Base-by-base conservation (phyloP, 2,797 vertebrate genomes). In the Sebastes itinus region DNA sequence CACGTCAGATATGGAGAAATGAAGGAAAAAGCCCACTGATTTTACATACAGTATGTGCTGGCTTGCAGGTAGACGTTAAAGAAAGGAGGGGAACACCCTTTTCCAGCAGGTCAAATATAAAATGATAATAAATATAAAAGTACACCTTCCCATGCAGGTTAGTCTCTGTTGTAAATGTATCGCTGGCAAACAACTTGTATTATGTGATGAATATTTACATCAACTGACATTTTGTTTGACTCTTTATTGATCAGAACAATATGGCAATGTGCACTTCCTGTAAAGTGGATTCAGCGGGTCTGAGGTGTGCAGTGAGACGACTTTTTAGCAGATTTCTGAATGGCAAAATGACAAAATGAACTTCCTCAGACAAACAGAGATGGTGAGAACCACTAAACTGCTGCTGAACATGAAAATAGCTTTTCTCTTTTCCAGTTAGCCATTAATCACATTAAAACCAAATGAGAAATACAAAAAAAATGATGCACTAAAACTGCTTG, bases 171-270 rank as follows among this genome's bases (percentile, higher is more conserved):
- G 5, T 35, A 4, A 9, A 55, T 46, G 1, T 8, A 10, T 25
- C n/a, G 25, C 52, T 13, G 16, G 12, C 18, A 25, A 3, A 35
- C 7, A 55, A 49, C 52, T 18, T 25, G 12, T 25, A 16, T 18
- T 4, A 46, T 33, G 3, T 7, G 20, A 70, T 20, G 9, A 76
- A 68, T 38, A 59, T 32, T 16, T 8, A 72, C 46, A 73, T 27
- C 4, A 35, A 38, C 2, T 49, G n/a, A 56, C 3, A 23, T 12
- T 74, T 66, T n/a, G 25, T 28, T 64, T 74, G n/a, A 82, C 22
- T n/a, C 25, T 90, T 91, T 92, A 92, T 92, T 93, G 14, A 60
- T 70, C 20, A 60, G n/a, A 82, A 73, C 82, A 85, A 81, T 52
- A 82, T 58, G 72, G 5, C 42, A 78, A 35, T 6, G 27, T 58